phyloP scores from a whole-genome alignment of 2,888 invertebrate species.

The Andrena bucephala region DNA sequence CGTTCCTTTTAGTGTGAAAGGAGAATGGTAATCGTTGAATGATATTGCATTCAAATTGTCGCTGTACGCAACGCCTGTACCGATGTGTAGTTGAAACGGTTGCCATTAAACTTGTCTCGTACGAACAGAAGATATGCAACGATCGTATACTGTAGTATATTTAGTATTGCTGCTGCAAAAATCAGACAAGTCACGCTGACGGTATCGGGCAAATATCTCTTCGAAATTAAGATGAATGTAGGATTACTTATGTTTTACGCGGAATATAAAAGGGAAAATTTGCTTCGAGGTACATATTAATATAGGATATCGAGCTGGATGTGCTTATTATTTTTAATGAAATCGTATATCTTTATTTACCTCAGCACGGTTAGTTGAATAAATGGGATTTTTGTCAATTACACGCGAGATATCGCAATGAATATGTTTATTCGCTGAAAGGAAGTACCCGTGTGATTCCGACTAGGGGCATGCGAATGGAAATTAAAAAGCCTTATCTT shows the following conservation, averaged over 20 bases:
- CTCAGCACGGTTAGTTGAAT: too few relatives aligned
- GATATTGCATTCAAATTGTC: neutral
- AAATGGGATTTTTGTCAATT: too few relatives aligned
- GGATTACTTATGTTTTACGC: too few relatives aligned
- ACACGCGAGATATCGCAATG: too few relatives aligned
- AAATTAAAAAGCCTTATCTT: conserved; percentile 8
- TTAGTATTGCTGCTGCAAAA: too few relatives aligned
- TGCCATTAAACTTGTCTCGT: neutral
- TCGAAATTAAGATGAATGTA: too few relatives aligned
- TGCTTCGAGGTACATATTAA: neutral
- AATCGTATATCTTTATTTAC: too few relatives aligned
- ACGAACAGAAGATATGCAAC: too few relatives aligned
- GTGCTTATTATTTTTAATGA: neutral
- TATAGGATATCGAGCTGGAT: neutral
- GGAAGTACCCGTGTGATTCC: neutral
- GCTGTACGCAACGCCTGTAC: neutral
- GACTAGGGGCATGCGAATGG: neutral
- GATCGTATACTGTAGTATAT: too few relatives aligned
- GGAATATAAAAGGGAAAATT: neutral
- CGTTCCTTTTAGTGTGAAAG: too few relatives aligned
- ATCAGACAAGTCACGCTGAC: too few relatives aligned
- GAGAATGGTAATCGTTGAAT: conserved; percentile 4
- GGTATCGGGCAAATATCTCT: too few relatives aligned
- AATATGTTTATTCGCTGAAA: neutral
- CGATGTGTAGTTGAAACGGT: neutral